Conservation (phyloP, 2,888 invertebrate genomes). For the Ypsolopha scabrella region DNA sequence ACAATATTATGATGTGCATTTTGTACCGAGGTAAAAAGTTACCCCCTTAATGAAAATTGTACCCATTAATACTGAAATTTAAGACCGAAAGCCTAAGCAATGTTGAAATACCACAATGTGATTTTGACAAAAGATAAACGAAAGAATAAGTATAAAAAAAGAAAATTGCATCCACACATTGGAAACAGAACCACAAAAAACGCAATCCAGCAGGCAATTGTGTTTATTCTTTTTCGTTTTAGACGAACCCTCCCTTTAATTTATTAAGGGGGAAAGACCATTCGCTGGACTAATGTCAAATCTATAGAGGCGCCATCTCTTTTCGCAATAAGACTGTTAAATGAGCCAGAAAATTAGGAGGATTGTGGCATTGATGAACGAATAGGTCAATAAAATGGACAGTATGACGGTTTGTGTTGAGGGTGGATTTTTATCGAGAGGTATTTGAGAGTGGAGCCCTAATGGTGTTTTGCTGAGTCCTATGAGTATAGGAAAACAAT, state of each 20-base stretch:
- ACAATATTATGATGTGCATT: too few species aligned
- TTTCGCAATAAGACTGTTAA: conserved; percentile 57
- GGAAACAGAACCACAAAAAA: neutral
- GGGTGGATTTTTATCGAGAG: neutral
- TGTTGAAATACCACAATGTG: neutral
- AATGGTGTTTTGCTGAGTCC: too few species aligned
- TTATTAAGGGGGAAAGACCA: conserved; percentile 33
- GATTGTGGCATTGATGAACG: conserved; percentile 42
- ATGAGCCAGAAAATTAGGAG: conserved; percentile 63
- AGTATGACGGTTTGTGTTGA: neutral
- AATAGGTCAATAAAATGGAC: conserved; percentile 24
- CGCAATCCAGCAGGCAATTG: neutral
- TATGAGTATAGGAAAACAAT: too few species aligned
- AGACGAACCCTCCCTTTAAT: conserved; percentile 26
- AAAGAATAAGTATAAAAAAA: neutral
- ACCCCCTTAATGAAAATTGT: too few species aligned
- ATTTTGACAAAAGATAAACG: neutral
- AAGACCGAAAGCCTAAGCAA: neutral
- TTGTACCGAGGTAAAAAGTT: too few species aligned
- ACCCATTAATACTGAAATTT: too few species aligned
- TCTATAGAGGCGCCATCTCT: conserved; percentile 52
- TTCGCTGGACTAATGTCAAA: conserved; percentile 47
- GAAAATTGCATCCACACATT: neutral
- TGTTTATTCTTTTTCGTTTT: conserved; percentile 15
- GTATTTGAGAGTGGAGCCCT: too few species aligned